Evolutionary conservation across 2,797 vertebrate species (phyloP), one percentile per base, ranked within the genome.

Genomic region (Oryzias dopingdopingensis): DNA sequence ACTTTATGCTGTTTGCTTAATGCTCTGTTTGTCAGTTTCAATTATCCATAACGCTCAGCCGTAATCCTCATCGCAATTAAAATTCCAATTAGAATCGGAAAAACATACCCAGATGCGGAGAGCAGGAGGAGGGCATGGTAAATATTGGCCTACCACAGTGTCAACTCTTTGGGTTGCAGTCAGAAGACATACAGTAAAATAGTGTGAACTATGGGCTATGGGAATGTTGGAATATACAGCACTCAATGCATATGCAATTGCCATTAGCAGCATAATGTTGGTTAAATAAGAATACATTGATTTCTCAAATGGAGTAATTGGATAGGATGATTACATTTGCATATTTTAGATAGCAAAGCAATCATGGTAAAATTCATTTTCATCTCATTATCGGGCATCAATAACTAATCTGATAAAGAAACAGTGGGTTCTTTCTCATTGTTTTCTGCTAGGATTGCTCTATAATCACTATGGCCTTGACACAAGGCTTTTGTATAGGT

Each of bases 11-110:
- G 59, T 43, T 56, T 65, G 72, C 68, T 49, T 8, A 18, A 22
- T 72, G 64, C 76, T 79, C 68, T 80, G 74, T 86, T 80, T 70
- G 74, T 76, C 83, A 63, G 75, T 72, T 66, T 79, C 81, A 85
- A 79, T 89, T 84, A 89, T 70, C 79, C 74, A 67, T 47, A 67
- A 73, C 70, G 77, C 79, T 83, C 70, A 72, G 66, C 62, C 52
- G 74, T 86, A 89, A 89, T 87, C 86, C 84, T 73, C 65, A 42
- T 70, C 77, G 81, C 85, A 86, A 91, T 91, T 90, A 85, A 83
- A 84, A 86, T 88, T 84, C 78, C 80, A 87, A 90, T 90, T 87
- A 89, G 66, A 85, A 85, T 59, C 48, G 47, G 57, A 59, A 77
- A 87, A 74, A 85, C 70, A 81, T 69, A 77, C 63, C 50, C 67